phyloP scores from a whole-genome alignment of 1,140 invertebrate species.

The Aporrectodea caliginosa region DNA sequence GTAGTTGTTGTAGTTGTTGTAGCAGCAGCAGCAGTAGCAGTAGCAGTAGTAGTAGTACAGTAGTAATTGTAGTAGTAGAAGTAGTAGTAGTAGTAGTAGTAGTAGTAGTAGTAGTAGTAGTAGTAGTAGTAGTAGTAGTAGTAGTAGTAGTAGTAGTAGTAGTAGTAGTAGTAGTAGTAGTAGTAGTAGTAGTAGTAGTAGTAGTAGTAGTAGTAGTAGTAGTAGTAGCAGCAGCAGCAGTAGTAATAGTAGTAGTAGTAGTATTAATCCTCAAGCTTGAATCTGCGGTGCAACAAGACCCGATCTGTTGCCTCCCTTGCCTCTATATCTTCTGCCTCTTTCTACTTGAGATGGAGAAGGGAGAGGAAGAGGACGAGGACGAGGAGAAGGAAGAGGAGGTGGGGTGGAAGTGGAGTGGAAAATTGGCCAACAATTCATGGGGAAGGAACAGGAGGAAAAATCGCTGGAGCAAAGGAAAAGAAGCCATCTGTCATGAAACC shows the following conservation, averaged over 20 bases:
- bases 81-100: not conserved
- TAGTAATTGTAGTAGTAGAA: not conserved
- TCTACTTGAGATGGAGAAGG: too few species aligned
- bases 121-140: not conserved
- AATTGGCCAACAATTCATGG: not conserved
- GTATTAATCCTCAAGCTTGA: not conserved
- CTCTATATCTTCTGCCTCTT: too few species aligned
- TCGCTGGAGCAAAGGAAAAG: too few species aligned
- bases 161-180: not conserved
- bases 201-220: not conserved
- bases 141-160: not conserved
- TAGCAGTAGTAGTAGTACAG: too few species aligned
- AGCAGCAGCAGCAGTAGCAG: too few species aligned
- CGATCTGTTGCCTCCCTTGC: too few species aligned
- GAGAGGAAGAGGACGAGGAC: too few species aligned
- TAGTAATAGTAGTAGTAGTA: not conserved
- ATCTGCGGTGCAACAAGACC: too few species aligned
- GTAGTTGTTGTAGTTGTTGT: too few species aligned
- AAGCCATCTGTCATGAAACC: too few species aligned
- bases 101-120: not conserved
- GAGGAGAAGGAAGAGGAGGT: not conserved
- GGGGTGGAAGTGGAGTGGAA: not conserved
- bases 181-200: not conserved
- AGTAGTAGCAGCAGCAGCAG: not conserved
- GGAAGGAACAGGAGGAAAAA: too few species aligned